Percentiles rank a stretch among this genome's conserved stretches.
These are phyloP conservation scores for Leptopilina myrica DNA, from an alignment of 2,888 invertebrate genomes.

Conservation along the genomic window DNA sequence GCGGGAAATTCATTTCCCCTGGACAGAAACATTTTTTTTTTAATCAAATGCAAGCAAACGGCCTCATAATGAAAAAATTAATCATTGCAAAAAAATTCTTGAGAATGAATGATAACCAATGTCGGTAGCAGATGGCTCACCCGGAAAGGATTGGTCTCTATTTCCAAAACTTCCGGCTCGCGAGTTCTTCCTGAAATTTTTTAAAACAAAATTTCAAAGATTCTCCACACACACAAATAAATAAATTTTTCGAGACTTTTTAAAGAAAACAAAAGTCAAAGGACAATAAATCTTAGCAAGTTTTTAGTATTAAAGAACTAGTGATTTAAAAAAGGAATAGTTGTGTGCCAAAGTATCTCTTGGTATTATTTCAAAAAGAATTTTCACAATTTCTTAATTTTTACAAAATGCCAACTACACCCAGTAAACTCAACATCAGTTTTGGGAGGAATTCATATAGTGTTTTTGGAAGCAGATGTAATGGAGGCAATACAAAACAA, in stretches of 20 bases:
- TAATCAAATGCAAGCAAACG: slow-evolving; percentile 52
- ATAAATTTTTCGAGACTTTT: no score
- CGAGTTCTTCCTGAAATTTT: slow-evolving; percentile 24
- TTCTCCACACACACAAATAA: no score
- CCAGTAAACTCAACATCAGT: slow-evolving; percentile 75
- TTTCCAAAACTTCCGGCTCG: not conserved
- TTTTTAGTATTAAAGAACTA: not conserved
- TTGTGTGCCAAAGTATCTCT: slow-evolving; percentile 33
- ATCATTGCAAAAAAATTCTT: slow-evolving; percentile 63
- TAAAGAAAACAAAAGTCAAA: no score
- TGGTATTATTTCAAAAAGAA: not conserved
- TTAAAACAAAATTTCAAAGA: not conserved
- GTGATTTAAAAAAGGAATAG: not conserved
- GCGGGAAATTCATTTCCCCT: not conserved
- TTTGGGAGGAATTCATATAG: slow-evolving; percentile 76
- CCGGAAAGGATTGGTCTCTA: slow-evolving; percentile 19
- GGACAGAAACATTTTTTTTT: not conserved
- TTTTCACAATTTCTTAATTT: slow-evolving; percentile 28
- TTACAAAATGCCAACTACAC: slow-evolving; percentile 73
- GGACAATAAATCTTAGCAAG: not conserved
- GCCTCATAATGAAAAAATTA: slow-evolving; percentile 52
- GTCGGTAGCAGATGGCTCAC: slow-evolving; percentile 74
- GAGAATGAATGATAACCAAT: slow-evolving; percentile 72
- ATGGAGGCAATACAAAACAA: slow-evolving; percentile 66
- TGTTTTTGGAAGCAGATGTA: slow-evolving; percentile 71